Conservation (phyloP, 2,113 vertebrate species). For the Dolichotis patagonum region DNA sequence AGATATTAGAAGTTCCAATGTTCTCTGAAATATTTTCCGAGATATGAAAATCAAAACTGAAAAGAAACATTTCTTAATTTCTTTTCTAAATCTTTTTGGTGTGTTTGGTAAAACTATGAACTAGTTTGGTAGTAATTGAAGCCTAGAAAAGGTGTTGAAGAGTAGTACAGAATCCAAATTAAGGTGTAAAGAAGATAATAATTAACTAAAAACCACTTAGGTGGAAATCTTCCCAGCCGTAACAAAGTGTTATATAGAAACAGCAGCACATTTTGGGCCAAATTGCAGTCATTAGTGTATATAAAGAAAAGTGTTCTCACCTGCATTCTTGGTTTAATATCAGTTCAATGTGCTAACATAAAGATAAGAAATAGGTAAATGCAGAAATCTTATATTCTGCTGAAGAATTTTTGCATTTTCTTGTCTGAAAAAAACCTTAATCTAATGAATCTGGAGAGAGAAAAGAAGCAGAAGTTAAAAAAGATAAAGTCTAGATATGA, state of each 20-base stretch:
- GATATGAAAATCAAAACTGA: constrained; percentile 42
- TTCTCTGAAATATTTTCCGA: constrained; percentile 65
- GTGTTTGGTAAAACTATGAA: constrained; percentile 46
- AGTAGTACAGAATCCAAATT: constrained; percentile 29
- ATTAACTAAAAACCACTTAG: constrained; percentile 74
- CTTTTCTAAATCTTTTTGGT: constrained; percentile 58
- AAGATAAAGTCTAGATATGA: neutral
- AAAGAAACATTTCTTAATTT: constrained; percentile 71
- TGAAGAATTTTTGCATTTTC: neutral
- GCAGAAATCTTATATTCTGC: neutral
- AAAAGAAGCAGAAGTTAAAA: neutral
- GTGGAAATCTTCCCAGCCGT: constrained; percentile 62
- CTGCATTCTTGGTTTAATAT: constrained; percentile 49
- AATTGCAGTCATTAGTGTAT: constrained; percentile 61
- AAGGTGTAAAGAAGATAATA: constrained; percentile 67
- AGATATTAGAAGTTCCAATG: constrained; percentile 51
- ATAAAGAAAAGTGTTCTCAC: constrained; percentile 44
- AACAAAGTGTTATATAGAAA: constrained; percentile 40
- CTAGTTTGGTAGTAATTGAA: constrained; percentile 37
- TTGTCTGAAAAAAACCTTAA: neutral
- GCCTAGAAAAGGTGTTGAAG: constrained; percentile 39
- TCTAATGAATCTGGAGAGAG: neutral
- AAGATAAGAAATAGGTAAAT: neutral
- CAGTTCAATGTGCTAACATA: neutral
- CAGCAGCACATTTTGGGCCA: constrained; percentile 7